Evolutionary conservation across 2,797 vertebrate genomes (phyloP).

Genomic region (Tarsius wallacei): DNA sequence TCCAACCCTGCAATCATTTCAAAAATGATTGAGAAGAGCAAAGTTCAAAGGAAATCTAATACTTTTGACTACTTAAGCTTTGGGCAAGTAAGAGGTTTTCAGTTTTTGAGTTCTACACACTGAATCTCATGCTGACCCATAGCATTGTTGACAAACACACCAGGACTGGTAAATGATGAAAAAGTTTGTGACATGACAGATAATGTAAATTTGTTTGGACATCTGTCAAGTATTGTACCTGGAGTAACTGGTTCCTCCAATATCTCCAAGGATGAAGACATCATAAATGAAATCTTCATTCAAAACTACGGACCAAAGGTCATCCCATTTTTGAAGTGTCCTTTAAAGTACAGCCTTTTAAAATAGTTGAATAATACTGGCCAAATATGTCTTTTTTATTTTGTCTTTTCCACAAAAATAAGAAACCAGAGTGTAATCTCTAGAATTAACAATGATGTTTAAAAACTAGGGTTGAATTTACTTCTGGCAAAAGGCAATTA

Average conservation of each 20-base stretch:
- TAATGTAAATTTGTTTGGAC: neutral
- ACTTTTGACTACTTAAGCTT: neutral
- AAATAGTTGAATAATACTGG: neutral
- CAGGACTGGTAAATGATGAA: neutral
- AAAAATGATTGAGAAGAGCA: neutral
- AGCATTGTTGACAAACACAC: accelerated
- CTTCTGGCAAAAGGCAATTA: neutral
- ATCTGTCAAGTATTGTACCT: accelerated
- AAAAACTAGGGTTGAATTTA: neutral
- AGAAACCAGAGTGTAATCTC: neutral
- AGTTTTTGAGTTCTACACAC: accelerated
- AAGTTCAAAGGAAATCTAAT: neutral
- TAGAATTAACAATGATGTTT: neutral
- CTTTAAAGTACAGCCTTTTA: neutral
- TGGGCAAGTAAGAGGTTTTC: neutral
- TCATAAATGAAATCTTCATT: neutral
- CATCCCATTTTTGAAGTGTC: neutral
- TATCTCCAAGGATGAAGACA: neutral
- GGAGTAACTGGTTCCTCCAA: neutral
- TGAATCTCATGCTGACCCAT: accelerated
- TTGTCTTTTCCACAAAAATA: neutral
- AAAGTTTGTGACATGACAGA: neutral
- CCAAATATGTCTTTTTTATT: neutral
- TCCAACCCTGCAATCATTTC: neutral
- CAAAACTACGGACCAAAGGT: accelerated